Conservation (phyloP, 2,888 invertebrate species). For the Loripinus fragilis region DNA sequence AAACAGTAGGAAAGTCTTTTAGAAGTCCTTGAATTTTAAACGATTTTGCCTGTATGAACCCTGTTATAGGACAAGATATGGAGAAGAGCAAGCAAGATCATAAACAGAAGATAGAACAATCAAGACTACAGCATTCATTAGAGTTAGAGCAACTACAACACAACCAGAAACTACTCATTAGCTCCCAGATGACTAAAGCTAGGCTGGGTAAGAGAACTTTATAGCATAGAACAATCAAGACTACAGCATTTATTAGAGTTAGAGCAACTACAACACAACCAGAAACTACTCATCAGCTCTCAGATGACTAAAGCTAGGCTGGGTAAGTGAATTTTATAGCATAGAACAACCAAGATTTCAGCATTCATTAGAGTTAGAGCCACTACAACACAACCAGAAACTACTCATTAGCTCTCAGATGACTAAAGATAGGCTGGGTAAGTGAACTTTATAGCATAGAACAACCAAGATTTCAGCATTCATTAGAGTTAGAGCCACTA, state of each 20-base stretch:
- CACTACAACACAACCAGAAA: conserved; percentile 63
- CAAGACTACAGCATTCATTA: conserved; percentile 62
- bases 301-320: too few relatives aligned
- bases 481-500: too few relatives aligned
- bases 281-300: too few relatives aligned
- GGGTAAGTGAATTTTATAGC: too few relatives aligned
- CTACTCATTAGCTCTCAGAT: conserved; percentile 56
- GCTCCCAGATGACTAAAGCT: conserved; percentile 55
- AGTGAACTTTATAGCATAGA: too few relatives aligned
- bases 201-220: conserved; percentile 62
- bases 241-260: too few relatives aligned
- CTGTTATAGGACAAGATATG: conserved; percentile 71
- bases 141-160: conserved; percentile 63
- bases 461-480: too few relatives aligned
- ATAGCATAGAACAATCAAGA: too few relatives aligned
- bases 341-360: conserved; percentile 59
- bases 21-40: too few relatives aligned
- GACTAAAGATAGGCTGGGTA: conserved; percentile 67
- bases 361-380: conserved; percentile 63
- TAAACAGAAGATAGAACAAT: conserved; percentile 65
- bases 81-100: conserved; percentile 70
- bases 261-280: too few relatives aligned
- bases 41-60: too few relatives aligned
- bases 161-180: conserved; percentile 60
- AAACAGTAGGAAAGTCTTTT: too few relatives aligned